Percentiles rank a stretch among this genome's conserved stretches.
Conservation (phyloP, 1,140 invertebrate species). For the Calephelis nemesis region DNA sequence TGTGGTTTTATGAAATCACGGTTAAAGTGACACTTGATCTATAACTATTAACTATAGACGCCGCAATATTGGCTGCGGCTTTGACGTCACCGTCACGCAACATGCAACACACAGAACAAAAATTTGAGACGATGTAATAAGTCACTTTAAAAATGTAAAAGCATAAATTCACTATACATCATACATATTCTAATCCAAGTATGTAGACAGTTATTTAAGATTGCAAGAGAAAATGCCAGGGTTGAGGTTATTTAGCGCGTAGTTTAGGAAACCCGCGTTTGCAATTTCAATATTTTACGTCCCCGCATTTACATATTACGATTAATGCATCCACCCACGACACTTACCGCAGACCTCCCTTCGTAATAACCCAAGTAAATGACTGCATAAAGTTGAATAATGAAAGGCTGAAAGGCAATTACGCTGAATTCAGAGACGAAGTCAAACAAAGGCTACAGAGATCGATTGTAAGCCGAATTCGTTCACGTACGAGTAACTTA, state of each 20-base stretch:
- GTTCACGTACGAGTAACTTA: conserved; percentile 75
- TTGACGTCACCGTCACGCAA: too few species aligned
- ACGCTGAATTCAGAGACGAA: conserved; percentile 76
- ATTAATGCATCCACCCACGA: conserved; percentile 76
- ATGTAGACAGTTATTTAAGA: conserved; percentile 1
- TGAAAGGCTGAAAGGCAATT: conserved; percentile 78
- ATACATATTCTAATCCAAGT: neutral
- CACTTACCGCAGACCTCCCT: conserved; percentile 66
- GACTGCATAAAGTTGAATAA: conserved; percentile 78
- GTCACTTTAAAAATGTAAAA: too few species aligned
- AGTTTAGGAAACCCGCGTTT: conserved; percentile 46
- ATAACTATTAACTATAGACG: too few species aligned
- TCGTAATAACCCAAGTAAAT: conserved; percentile 76
- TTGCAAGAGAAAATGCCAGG: neutral
- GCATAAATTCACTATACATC: neutral
- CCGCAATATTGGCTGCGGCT: too few species aligned
- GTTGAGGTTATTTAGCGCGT: conserved; percentile 5
- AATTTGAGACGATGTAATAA: too few species aligned
- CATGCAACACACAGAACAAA: too few species aligned
- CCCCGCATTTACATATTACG: conserved; percentile 73
- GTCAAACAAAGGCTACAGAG: conserved; percentile 73
- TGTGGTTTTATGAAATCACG: too few species aligned
- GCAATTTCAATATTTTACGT: conserved; percentile 72
- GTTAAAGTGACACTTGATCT: too few species aligned
- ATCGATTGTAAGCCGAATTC: conserved; percentile 74